A percentile compares a stretch with the other conserved stretches of the same genome.
These are phyloP conservation scores for Dynastes tityus DNA, from an alignment of 2,888 invertebrate genomes.

Conservation along the genomic window DNA sequence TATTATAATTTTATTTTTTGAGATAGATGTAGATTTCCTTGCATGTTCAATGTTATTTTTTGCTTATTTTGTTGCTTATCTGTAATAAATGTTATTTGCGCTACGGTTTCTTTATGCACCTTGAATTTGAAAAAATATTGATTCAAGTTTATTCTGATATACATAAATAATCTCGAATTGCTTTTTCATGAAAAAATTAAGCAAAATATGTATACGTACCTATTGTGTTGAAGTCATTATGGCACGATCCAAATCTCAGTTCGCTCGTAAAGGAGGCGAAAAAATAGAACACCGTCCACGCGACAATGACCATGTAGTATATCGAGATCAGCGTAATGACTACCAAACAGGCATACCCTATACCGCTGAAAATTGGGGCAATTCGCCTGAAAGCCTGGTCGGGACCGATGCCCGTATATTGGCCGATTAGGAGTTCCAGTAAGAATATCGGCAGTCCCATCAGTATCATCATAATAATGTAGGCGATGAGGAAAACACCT, in stretches of 20 bases:
- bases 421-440: conserved; percentile 85
- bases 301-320: conserved; percentile 87
- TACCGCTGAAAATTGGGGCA: conserved; percentile 76
- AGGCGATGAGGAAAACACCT: conserved; percentile 86
- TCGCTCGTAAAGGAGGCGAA: conserved; percentile 78
- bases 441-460: conserved; percentile 88
- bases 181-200: not conserved
- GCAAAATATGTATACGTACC: conserved; percentile 70
- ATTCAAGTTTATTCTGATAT: too few species aligned
- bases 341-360: conserved; percentile 80
- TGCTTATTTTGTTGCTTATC: too few species aligned
- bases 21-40: too few species aligned
- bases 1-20: too few species aligned
- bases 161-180: too few species aligned
- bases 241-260: conserved; percentile 81
- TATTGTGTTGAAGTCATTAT: conserved; percentile 75
- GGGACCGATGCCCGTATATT: conserved; percentile 85
- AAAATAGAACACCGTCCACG: conserved; percentile 85
- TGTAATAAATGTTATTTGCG: too few species aligned
- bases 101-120: too few species aligned
- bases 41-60: too few species aligned
- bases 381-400: conserved; percentile 76
- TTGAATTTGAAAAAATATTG: too few species aligned
- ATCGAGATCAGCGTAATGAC: conserved; percentile 82
- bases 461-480: conserved; percentile 81